phyloP scores from a whole-genome alignment of 1,140 invertebrate genomes.

The Panagrolaimus sp. region DNA sequence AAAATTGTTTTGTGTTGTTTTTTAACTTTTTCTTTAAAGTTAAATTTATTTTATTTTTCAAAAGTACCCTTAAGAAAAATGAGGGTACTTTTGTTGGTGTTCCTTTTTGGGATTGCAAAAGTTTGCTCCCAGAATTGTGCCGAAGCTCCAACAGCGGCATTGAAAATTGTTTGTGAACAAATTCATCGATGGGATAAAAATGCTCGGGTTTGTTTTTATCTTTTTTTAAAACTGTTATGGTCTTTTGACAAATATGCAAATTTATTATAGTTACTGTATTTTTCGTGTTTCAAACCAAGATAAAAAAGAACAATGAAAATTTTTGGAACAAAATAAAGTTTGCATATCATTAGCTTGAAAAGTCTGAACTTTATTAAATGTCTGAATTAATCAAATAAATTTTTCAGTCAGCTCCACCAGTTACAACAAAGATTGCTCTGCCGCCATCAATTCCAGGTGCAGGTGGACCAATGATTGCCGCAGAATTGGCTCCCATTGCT shows the following conservation, averaged over 20 bases:
- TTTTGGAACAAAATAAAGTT: background rate
- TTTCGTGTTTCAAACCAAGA: background rate
- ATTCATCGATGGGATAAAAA: slow-evolving; percentile 49
- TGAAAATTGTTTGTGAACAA: slow-evolving; percentile 50
- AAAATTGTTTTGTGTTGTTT: too few relatives aligned
- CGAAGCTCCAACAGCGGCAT: slow-evolving; percentile 39
- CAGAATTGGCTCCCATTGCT: slow-evolving; percentile 40
- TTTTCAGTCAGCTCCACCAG: slow-evolving; percentile 32
- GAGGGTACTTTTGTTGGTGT: too few relatives aligned
- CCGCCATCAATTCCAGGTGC: slow-evolving; percentile 41
- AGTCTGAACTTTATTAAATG: background rate
- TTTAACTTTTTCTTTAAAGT: too few relatives aligned
- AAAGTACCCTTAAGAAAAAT: too few relatives aligned
- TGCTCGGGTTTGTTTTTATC: slow-evolving; percentile 43
- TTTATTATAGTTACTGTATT: background rate
- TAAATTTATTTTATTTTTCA: too few relatives aligned
- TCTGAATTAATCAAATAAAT: slow-evolving; percentile 10
- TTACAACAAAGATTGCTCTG: slow-evolving; percentile 30
- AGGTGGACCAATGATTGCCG: slow-evolving; percentile 26
- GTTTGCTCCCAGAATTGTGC: slow-evolving; percentile 29
- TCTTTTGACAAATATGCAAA: too few relatives aligned
- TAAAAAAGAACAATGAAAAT: too few relatives aligned
- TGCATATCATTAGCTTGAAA: slow-evolving; percentile 1
- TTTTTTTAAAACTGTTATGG: too few relatives aligned
- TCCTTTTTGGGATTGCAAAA: too few relatives aligned